Evolutionary conservation across 2,888 invertebrate genomes (phyloP), one percentile per base, ranked within the genome.

Genomic region (Drosophila multiciliata): DNA sequence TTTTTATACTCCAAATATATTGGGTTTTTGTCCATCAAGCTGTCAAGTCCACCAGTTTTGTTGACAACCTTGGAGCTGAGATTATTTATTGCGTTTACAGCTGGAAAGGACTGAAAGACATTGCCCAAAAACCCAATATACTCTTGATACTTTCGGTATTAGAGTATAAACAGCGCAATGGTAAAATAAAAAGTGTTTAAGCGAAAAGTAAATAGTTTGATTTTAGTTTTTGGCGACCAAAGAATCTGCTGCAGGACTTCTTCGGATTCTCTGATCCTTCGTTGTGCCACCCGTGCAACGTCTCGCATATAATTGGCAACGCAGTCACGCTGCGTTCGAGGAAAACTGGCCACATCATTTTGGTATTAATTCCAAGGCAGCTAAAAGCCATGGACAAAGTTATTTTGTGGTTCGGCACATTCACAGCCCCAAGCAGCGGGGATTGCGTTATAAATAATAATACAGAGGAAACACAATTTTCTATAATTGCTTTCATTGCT

Each of bases 221-320:
- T 23, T 45, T 15, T 1, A 23, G 23, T 45, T 8, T 7, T 8
- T 8, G 20, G 15, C 15, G 20, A 45, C 45, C 15, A 15, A 7
- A 23, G 15, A 23, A 15, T 45, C 8, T 45, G 15, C 15, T 23
- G 8, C 26, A 36, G n/a, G 23, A 23, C 35, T 54, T 35, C 54
- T 5, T 7, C 48, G 23, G 53, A n/a, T 7, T 35, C 60, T 7
- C 48, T 17, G 53, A n/a, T 7, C 32, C 60, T 49, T 26, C 26
- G 26, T 26, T 26, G 66, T 15, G 20, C 7, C 26, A 26, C 26
- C 26, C 26, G 26, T 4, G 45, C 32, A 61, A 58, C 49, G 61
- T 42, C 50, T 58, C 36, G 63, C 63, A 72, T 40, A 68, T 75
- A 80, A 80, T 80, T 78, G 68, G 68, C 67, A 75, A 75, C 63